Conservation (phyloP, 1,140 invertebrate genomes). For the Temnothorax curvispinosus region DNA sequence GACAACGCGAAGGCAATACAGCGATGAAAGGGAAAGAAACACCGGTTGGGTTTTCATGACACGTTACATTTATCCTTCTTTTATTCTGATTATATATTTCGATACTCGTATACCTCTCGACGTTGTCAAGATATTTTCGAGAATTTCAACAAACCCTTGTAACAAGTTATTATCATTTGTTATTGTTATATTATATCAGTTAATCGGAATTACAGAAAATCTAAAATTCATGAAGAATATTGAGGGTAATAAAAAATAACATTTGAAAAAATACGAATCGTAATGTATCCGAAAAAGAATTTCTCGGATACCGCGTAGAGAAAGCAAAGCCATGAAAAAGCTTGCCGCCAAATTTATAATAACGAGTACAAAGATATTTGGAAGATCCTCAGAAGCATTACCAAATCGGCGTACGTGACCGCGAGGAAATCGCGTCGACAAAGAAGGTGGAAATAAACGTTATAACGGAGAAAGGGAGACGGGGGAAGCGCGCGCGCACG, state of each 20-base stretch:
- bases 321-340: constrained; percentile 9
- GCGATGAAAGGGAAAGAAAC: background rate
- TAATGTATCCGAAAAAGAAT: background rate
- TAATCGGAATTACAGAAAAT: background rate
- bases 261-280: background rate
- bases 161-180: background rate
- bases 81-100: background rate
- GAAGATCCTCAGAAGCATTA: constrained; percentile 67
- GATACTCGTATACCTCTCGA: too few relatives aligned
- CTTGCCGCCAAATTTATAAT: constrained; percentile 65
- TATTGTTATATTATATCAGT: background rate
- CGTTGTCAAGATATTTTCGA: background rate
- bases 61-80: background rate
- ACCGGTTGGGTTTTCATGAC: background rate
- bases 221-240: background rate
- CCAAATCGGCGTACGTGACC: constrained; percentile 66
- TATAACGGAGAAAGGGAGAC: background rate
- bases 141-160: constrained; percentile 1
- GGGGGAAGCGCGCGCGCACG: background rate
- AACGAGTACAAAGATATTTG: constrained; percentile 51
- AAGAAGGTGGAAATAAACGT: constrained; percentile 63
- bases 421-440: constrained; percentile 60
- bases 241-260: too few relatives aligned
- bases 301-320: too few relatives aligned
- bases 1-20: constrained; percentile 1